Conservation (phyloP, 2,888 invertebrate species). For the Conistra vaccinii region DNA sequence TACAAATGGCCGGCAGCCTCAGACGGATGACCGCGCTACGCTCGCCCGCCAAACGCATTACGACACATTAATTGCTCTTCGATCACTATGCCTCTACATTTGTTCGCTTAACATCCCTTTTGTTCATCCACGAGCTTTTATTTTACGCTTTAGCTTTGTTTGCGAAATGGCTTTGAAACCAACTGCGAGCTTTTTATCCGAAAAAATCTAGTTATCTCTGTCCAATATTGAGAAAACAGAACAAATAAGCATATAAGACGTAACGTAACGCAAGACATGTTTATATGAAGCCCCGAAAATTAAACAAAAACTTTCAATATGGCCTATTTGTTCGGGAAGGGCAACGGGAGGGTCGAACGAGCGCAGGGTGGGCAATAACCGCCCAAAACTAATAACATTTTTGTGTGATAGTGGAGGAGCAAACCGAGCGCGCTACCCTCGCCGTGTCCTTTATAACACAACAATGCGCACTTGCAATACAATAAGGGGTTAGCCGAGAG, state of each 20-base stretch:
- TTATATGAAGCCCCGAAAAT: constrained; percentile 66
- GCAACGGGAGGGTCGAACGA: constrained; percentile 80
- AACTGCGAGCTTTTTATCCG: neutral
- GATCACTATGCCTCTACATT: constrained; percentile 76
- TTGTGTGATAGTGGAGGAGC: constrained; percentile 86
- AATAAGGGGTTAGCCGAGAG: constrained; percentile 82
- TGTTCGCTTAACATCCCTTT: constrained; percentile 66
- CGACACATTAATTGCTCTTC: constrained; percentile 84
- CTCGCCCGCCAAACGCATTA: constrained; percentile 74
- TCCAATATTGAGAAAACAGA: constrained; percentile 16
- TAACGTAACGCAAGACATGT: constrained; percentile 42
- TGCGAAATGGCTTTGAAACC: constrained; percentile 5
- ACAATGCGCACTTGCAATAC: constrained; percentile 85
- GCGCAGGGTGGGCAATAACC: constrained; percentile 86
- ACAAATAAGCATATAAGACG: constrained; percentile 45
- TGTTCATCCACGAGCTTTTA: constrained; percentile 30
- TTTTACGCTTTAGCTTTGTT: constrained; percentile 24
- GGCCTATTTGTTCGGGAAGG: constrained; percentile 80
- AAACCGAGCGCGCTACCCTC: constrained; percentile 83
- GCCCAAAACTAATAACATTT: constrained; percentile 90
- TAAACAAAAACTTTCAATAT: constrained; percentile 82
- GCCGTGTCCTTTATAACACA: constrained; percentile 84
- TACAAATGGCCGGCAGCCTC: constrained; percentile 84
- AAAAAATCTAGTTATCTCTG: constrained; percentile 1
- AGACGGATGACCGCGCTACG: constrained; percentile 80